Evolutionary conservation across 2,797 vertebrate species (phyloP), one percentile per base, ranked within the genome.

Genomic region (Sparus aurata): DNA sequence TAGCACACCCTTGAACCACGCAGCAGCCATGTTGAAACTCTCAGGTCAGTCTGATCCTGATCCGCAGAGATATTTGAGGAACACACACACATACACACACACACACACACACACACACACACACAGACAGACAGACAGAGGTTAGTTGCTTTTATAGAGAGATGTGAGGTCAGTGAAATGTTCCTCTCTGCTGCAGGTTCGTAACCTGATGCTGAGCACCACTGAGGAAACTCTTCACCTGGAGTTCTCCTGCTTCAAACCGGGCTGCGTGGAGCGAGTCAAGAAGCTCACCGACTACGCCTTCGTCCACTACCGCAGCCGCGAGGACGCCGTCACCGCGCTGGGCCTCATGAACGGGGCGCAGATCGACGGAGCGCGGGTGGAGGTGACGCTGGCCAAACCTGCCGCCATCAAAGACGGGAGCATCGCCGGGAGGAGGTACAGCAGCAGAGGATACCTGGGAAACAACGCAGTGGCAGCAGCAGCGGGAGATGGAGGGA

Each of bases 211-310:
- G 97, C 91, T 96, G n/a, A 95, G 94, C 78, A 99, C 98, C 41
- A 95, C 94, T 0, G 98, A 99, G 77, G 97, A 99, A 64, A 96
- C 95, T 1, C 96, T 99, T 41, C 94, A 92, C 62, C 92, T 93
- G 50, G 97, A 97, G 92, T 99, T 99, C 91, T 98, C 96, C 55
- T 91, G 93, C 67, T 95, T 97, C 89, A 97, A 97, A 65, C 96
- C 96, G 5, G 97, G 97, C 76, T 89, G 93, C 2, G 96, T 99
- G 85, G 97, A 98, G 82, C 96, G 97, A 3, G 97, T 99, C 1
- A 99, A 98, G 93, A 99, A 99, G 90, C 92, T 99, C 80, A 95
- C 95, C 9, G 96, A 98, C 92, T 98, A 98, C 83, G 98, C 97
- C 80, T 99, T 99, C 91, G 83, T 98, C 84, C 98, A 99, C 90